These are phyloP conservation scores for Rhagonycha fulva DNA, from an alignment of 2,888 invertebrate genomes.

Conservation along the genomic window DNA sequence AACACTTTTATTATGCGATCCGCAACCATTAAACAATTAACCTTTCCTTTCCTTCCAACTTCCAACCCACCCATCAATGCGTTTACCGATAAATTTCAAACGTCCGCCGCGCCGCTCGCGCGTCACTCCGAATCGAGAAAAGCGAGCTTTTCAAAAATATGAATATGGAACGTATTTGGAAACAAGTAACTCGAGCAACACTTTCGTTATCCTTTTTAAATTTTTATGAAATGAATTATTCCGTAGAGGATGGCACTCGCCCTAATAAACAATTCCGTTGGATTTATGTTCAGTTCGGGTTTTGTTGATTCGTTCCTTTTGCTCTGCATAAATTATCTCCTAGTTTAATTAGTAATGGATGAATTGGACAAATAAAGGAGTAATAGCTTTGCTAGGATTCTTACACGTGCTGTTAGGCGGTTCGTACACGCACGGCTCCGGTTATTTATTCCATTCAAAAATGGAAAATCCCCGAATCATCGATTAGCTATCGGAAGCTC, in stretches of 20 bases:
- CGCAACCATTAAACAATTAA: background rate
- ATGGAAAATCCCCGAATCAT: background rate
- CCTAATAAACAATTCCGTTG: background rate
- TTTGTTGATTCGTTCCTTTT: background rate
- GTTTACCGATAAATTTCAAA: too few species aligned
- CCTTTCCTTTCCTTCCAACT: background rate
- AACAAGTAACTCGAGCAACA: background rate
- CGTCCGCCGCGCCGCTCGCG: too few species aligned
- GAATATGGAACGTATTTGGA: background rate
- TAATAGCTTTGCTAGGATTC: background rate
- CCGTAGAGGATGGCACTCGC: background rate
- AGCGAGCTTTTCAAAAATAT: background rate
- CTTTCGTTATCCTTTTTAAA: background rate
- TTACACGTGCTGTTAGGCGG: background rate
- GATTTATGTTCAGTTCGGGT: background rate
- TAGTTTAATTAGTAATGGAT: background rate
- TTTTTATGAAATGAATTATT: background rate
- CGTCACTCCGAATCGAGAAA: background rate
- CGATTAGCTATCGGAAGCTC: background rate
- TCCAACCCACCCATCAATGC: background rate
- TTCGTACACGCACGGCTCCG: too few species aligned
- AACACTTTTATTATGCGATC: background rate
- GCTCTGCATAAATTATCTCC: background rate
- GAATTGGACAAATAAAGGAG: background rate
- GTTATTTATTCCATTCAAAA: too few species aligned